Conservation (phyloP, 2,888 invertebrate species). For the Sthenelais limicola region DNA sequence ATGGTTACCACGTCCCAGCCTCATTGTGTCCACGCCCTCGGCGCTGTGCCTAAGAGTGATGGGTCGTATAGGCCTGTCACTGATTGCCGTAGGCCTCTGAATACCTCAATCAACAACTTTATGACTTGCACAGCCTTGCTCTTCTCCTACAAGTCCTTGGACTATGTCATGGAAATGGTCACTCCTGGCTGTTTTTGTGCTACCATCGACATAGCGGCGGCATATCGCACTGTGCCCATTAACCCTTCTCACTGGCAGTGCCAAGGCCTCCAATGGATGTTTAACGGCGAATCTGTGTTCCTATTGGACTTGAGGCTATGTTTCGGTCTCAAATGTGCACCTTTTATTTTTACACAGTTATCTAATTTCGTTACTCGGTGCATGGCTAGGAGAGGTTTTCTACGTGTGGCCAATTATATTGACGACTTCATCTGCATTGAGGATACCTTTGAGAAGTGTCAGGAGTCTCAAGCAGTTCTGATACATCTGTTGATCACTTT, state of each 20-base stretch:
- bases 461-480: neutral
- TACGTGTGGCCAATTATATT: neutral
- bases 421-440: neutral
- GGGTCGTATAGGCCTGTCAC: too few relatives aligned
- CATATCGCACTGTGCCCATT: neutral
- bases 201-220: neutral
- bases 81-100: too few relatives aligned
- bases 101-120: too few relatives aligned
- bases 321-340: conserved; percentile 3
- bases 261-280: neutral
- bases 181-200: too few relatives aligned
- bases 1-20: too few relatives aligned
- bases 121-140: too few relatives aligned
- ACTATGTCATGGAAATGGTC: too few relatives aligned
- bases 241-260: neutral
- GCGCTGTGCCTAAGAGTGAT: too few relatives aligned
- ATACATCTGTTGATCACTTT: neutral
- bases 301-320: neutral
- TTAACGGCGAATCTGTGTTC: neutral
- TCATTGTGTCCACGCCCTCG: too few relatives aligned
- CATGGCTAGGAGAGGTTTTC: neutral
- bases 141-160: too few relatives aligned
- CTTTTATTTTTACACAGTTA: conserved; percentile 1
- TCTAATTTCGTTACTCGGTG: neutral
- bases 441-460: neutral